Base-by-base conservation (phyloP, 2,797 vertebrate genomes). In the Chrysolophus pictus region DNA sequence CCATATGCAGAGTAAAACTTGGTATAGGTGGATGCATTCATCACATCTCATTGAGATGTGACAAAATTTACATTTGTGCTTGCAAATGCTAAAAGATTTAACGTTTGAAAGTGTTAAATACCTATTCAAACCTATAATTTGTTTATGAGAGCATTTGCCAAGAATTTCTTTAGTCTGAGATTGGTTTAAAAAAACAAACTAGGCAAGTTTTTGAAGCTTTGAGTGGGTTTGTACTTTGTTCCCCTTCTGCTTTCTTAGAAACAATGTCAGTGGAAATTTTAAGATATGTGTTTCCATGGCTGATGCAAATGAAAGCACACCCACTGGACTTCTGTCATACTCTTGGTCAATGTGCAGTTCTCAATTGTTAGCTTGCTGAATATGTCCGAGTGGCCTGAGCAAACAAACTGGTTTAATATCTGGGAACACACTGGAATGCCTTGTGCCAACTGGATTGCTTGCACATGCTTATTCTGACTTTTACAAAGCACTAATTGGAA, bases 401-500 rank as follows among this genome's bases (percentile, higher is more conserved):
- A 78, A 87, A 82, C 24, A 88, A 80, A 80, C 14, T 9, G 1
- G 23, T 87, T 89, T 88, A 90, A 78, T 26, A 72, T 68, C 51
- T 80, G 51, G 76, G 64, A 90, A 37, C 33, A 91, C 49, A 76
- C 53, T 35, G 68, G 60, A 84, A 73, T 67, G 35, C 77, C 51
- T 35, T 13, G 8, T 64, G 28, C 35, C 78, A 83, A 0, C 18
- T 88, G 62, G 35, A 77, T 94, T 90, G 29, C 35, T 78, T 74
- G 22, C 46, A 85, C 68, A 12, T 90, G 35, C 39, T 88, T 86
- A 83, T 90, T 33, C 37, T 83, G 11, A 76, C 23, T 92, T 96
- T 94, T 91, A 14, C 42, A 77, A 77, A 31, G 58, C 3, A 21
- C 21, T 46, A 49, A 9, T 6, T 89, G 51, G 47, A 67, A 70